A percentile compares a stretch with the other conserved stretches of the same genome.
Evolutionary conservation across 2,113 vertebrate genomes (phyloP).

Genomic region (Psophia crepitans): DNA sequence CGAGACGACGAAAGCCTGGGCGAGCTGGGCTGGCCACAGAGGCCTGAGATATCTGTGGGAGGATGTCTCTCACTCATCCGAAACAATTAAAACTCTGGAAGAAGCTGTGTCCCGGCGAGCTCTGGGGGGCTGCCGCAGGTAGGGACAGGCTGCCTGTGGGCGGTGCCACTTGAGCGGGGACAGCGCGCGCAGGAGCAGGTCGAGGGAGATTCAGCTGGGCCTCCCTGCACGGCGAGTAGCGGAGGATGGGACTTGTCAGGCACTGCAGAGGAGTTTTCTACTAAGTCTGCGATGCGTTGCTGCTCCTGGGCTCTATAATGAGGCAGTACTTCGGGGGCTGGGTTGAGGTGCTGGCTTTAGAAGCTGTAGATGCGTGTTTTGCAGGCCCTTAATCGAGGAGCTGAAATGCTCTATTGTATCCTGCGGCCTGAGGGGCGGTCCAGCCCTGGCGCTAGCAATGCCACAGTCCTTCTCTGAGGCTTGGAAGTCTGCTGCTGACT

Average conservation of each 20-base stretch:
- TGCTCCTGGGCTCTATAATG: not conserved
- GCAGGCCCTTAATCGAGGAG: not conserved
- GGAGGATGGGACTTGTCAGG: not conserved
- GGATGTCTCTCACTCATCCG: not conserved
- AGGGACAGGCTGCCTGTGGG: not conserved
- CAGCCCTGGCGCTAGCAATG: not conserved
- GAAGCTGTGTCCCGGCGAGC: not conserved
- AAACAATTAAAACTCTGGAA: not conserved
- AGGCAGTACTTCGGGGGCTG: not conserved
- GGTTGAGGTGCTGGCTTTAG: not conserved
- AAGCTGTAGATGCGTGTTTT: not conserved
- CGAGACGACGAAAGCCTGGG: not conserved
- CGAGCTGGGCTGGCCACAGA: not conserved
- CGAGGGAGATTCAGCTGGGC: not conserved
- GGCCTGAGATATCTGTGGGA: fast-evolving
- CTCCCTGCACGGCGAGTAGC: not conserved
- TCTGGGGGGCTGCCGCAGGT: not conserved
- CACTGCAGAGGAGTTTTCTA: not conserved
- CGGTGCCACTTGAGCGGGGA: not conserved
- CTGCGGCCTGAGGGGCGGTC: not conserved
- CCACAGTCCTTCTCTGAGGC: not conserved
- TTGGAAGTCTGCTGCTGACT: not conserved
- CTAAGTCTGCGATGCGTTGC: fast-evolving
- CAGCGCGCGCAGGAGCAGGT: fast-evolving
- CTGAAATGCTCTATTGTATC: constrained; percentile 37